These are phyloP conservation scores for Agrochola litura DNA, from an alignment of 2,888 invertebrate species.

Conservation along the genomic window DNA sequence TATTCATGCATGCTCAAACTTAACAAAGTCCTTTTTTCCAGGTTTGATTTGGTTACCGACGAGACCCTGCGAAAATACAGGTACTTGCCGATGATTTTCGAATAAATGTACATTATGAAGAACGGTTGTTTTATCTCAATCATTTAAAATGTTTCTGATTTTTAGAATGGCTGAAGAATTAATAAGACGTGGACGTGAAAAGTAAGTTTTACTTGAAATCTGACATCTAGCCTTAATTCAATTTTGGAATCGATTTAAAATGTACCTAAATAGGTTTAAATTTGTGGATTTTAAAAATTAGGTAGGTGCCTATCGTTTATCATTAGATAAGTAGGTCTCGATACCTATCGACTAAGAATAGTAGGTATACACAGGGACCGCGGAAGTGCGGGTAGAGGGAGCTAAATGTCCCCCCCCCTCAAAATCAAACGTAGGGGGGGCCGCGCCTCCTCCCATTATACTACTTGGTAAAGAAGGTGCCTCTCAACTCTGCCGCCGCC, in stretches of 20 bases:
- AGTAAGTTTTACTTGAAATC: constrained; percentile 67
- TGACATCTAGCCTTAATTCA: background rate
- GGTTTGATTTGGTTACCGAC: constrained; percentile 74
- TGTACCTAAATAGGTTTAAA: background rate
- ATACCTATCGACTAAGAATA: background rate
- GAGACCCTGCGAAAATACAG: constrained; percentile 75
- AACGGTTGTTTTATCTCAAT: background rate
- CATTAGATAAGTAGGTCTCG: background rate
- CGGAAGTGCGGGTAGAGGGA: no score
- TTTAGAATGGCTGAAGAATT: constrained; percentile 73
- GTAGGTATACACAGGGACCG: no score
- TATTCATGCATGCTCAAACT: background rate
- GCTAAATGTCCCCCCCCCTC: no score
- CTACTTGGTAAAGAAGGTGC: no score
- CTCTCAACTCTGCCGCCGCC: no score
- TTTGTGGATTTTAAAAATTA: background rate
- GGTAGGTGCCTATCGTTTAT: background rate
- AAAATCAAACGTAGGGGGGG: no score
- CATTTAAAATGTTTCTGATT: constrained; percentile 17
- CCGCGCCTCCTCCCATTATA: no score
- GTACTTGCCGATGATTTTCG: constrained; percentile 57
- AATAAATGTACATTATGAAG: background rate
- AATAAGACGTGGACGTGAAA: constrained; percentile 60
- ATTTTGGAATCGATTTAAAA: background rate
- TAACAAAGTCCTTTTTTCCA: constrained; percentile 21